Evolutionary conservation across 2,797 vertebrate species (phyloP).

Genomic region (Pantherophis vulpinus): DNA sequence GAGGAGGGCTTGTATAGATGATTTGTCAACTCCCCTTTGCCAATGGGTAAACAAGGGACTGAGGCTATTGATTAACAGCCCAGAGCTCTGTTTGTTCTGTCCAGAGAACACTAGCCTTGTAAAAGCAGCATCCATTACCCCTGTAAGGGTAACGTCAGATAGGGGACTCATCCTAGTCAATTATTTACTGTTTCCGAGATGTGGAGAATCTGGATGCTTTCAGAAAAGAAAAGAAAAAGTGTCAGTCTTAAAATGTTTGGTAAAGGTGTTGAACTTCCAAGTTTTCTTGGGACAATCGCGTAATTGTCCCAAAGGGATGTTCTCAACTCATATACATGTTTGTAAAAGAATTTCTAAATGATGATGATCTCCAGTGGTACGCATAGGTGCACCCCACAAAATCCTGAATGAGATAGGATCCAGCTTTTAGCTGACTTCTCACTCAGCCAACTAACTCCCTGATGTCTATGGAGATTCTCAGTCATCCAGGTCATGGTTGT

Average conservation of each 20-base stretch:
- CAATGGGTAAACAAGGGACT: slow-evolving; percentile 62
- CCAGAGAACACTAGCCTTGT: slow-evolving; percentile 49
- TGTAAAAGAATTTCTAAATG: not conserved
- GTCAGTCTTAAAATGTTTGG: slow-evolving; percentile 33
- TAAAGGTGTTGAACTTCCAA: slow-evolving; percentile 33
- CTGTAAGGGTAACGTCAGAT: slow-evolving; percentile 53
- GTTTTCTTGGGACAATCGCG: slow-evolving; percentile 17
- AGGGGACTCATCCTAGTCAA: slow-evolving; percentile 48
- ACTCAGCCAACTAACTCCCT: not conserved
- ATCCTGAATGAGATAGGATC: not conserved
- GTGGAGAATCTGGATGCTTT: slow-evolving; percentile 12
- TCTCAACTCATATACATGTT: not conserved
- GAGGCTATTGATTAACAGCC: slow-evolving; percentile 63
- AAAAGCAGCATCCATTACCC: slow-evolving; percentile 58
- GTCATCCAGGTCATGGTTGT: not conserved
- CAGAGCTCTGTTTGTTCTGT: slow-evolving; percentile 15
- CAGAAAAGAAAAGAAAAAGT: slow-evolving; percentile 44
- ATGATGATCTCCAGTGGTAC: not conserved
- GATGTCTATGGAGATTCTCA: not conserved
- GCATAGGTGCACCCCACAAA: not conserved
- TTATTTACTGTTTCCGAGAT: slow-evolving; percentile 59
- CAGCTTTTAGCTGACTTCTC: not conserved
- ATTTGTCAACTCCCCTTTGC: slow-evolving; percentile 33
- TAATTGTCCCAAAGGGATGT: not conserved
- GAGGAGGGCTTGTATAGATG: slow-evolving; percentile 14